These are phyloP conservation scores for Glossophaga mutica DNA, from an alignment of 2,797 vertebrate genomes.

Conservation along the genomic window DNA sequence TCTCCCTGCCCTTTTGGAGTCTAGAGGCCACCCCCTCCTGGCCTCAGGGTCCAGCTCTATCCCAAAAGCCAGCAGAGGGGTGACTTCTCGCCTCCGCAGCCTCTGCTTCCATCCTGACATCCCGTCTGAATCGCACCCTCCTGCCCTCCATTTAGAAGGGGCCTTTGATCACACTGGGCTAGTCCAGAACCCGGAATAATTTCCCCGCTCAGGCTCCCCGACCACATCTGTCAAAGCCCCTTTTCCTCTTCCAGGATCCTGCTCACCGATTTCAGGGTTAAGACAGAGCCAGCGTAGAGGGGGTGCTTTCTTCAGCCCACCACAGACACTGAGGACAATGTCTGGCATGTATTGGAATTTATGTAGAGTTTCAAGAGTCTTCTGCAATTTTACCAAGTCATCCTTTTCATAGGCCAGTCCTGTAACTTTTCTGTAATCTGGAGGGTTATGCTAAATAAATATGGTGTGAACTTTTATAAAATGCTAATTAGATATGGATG, in stretches of 20 bases:
- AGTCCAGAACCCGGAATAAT: neutral
- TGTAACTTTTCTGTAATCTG: neutral
- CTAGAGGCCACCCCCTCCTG: neutral
- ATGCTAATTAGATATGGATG: neutral
- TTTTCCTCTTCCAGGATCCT: neutral
- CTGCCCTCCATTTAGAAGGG: neutral
- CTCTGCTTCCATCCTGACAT: neutral
- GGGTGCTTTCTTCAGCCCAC: neutral
- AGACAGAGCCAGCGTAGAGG: neutral
- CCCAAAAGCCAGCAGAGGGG: neutral
- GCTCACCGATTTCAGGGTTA: neutral
- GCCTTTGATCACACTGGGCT: no score
- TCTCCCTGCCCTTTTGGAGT: no score
- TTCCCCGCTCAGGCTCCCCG: neutral
- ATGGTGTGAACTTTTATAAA: neutral
- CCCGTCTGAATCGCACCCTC: neutral
- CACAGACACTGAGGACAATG: neutral
- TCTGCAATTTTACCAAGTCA: neutral
- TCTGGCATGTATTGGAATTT: neutral
- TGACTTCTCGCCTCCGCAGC: neutral
- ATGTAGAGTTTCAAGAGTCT: neutral
- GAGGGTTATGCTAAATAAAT: neutral
- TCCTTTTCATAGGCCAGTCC: neutral
- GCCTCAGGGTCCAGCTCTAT: rapidly evolving
- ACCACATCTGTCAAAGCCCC: neutral